phyloP scores from a whole-genome alignment of 2,797 vertebrate genomes.

The Pristis pectinata region DNA sequence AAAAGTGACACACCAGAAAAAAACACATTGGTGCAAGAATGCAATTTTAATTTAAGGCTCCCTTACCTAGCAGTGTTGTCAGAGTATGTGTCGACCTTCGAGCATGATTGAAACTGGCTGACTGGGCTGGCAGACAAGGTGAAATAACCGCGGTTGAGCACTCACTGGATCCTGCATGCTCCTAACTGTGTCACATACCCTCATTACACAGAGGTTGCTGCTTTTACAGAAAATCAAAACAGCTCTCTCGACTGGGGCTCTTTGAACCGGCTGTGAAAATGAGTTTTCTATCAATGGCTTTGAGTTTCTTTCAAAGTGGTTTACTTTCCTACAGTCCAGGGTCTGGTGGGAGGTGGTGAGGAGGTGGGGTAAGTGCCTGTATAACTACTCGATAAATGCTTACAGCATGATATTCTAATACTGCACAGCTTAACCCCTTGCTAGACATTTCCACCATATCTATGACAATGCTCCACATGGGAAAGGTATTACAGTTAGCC shows the following conservation, averaged over 20 bases:
- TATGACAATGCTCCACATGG: neutral
- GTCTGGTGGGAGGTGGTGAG: neutral
- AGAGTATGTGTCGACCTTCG: neutral
- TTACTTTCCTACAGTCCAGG: neutral
- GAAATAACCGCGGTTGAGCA: neutral
- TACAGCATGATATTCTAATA: neutral
- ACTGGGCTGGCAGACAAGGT: neutral
- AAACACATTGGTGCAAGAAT: neutral
- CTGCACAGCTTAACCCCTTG: neutral
- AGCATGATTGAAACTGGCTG: neutral
- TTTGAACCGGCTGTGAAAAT: neutral
- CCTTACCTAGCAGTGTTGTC: neutral
- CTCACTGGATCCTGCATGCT: neutral
- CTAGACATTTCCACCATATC: neutral
- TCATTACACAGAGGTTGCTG: neutral
- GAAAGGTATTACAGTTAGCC: too few relatives aligned
- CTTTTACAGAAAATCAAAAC: neutral
- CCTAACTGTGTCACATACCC: neutral
- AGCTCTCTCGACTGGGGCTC: neutral
- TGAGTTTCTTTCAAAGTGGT: slow-evolving; percentile 1
- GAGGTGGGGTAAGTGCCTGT: neutral
- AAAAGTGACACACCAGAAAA: neutral
- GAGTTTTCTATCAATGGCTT: neutral
- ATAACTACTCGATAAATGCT: neutral
- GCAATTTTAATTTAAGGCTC: neutral